Evolutionary conservation across 2,888 invertebrate genomes (phyloP), one percentile per base, ranked within the genome.

Genomic region (Ceriagrion tenellum): DNA sequence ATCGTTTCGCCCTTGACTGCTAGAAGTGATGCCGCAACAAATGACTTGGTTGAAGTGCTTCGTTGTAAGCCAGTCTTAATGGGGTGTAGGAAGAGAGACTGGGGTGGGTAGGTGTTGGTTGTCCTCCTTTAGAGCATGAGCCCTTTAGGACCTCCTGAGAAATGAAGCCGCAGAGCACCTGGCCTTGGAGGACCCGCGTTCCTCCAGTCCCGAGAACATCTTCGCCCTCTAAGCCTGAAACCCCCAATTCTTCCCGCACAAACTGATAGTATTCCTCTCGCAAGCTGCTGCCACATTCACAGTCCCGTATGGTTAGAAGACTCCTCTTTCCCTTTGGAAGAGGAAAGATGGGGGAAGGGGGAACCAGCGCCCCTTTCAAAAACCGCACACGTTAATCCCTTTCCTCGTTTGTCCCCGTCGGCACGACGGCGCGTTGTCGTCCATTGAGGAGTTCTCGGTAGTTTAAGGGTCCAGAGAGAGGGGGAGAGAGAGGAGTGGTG

Each of bases 121-220:
- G 30, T 35, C 26, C 18, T n/a, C n/a, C 69, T 26, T 35, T 0
- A 8, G 81, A 35, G 30, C 81, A 26, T 35, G 81, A 30, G 81
- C 81, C 59, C 18, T 20, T 59, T n/a, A 30, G 1, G 81, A n/a
- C 13, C 12, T n/a, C 10, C 13, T 26, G n/a, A 13, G 81, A 40
- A 89, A 55, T 55, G 55, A 89, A 89, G 55, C 89, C 89, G 89
- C 89, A n/a, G 55, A n/a, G 55, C 89, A 89, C 55, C 89, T 89
- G 89, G 89, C 30, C 18, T 26, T n/a, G n/a, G 69, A 26, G 69
- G 69, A 26, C 69, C 13, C 30, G 4, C 35, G 35, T 81, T 81
- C 35, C n/a, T n/a, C n/a, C 69, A 26, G n/a, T 20, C 69, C 35
- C 81, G 13, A 81, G 16, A 12, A 35, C 30, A 81, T 35, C 55